A percentile compares a stretch with the other conserved stretches of the same genome.
phyloP scores from a whole-genome alignment of 2,113 vertebrate genomes.

The Vombatus ursinus region DNA sequence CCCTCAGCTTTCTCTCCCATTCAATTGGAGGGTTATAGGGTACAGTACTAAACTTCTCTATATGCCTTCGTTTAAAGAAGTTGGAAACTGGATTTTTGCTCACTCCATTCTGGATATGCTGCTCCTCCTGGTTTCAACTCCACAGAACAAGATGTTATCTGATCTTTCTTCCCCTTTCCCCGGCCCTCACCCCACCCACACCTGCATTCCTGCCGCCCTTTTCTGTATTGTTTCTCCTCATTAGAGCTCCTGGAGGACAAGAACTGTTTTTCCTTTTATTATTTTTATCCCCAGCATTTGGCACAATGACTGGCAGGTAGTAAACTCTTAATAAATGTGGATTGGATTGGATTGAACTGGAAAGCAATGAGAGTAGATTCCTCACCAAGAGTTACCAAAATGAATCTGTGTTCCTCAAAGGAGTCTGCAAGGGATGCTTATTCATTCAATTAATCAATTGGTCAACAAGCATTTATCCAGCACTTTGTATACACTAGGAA shows the following conservation, averaged over 20 bases:
- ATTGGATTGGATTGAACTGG: background rate
- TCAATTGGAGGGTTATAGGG: background rate
- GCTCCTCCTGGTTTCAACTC: background rate
- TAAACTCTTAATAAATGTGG: background rate
- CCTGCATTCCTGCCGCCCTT: background rate
- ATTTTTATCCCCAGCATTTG: background rate
- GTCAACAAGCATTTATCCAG: background rate
- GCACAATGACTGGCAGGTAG: background rate
- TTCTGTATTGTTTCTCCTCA: background rate
- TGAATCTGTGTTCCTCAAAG: background rate
- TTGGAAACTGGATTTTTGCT: background rate
- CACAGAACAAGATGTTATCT: background rate
- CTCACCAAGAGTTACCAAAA: background rate
- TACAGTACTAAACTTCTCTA: background rate
- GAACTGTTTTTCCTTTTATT: background rate
- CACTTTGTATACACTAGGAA: background rate
- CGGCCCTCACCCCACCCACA: fast-evolving
- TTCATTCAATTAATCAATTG: background rate
- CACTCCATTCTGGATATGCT: background rate
- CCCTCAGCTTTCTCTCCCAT: background rate
- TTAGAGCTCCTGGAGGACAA: background rate
- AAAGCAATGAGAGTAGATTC: background rate
- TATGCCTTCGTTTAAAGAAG: background rate
- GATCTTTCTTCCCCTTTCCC: background rate
- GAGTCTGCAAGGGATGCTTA: background rate